These are phyloP conservation scores for Magallana nippona DNA, from an alignment of 2,888 invertebrate species.

Conservation along the genomic window DNA sequence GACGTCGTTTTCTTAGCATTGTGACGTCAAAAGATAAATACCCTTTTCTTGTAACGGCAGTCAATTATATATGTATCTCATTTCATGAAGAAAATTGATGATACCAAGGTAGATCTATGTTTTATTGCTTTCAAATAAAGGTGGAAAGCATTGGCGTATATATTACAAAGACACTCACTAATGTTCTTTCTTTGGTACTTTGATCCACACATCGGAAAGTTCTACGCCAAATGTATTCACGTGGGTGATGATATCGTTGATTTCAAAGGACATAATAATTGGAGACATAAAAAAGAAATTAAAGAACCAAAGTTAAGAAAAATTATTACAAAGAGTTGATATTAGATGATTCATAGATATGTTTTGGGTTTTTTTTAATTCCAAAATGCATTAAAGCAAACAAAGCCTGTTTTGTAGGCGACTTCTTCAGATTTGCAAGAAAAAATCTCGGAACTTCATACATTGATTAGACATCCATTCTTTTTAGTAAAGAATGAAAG, in stretches of 20 bases:
- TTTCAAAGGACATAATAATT: constrained; percentile 16
- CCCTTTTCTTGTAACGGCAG: no score
- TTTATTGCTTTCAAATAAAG: constrained; percentile 9
- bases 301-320: constrained; percentile 21
- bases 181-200: constrained; percentile 23
- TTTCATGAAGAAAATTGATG: no score
- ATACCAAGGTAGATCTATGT: neutral
- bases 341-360: no score
- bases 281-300: constrained; percentile 16
- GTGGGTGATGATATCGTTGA: neutral
- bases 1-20: no score
- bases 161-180: constrained; percentile 22
- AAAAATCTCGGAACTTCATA: constrained; percentile 16
- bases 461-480: constrained; percentile 19
- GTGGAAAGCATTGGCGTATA: constrained; percentile 1
- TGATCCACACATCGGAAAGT: constrained; percentile 29
- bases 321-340: neutral
- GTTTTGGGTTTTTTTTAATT: neutral
- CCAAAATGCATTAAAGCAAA: neutral
- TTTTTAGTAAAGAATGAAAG: constrained; percentile 23
- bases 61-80: no score
- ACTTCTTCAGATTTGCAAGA: constrained; percentile 13
- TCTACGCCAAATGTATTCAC: constrained; percentile 2
- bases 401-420: constrained; percentile 5
- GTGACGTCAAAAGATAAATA: no score